Conservation (phyloP, 2,113 vertebrate genomes). For the Grus americana region DNA sequence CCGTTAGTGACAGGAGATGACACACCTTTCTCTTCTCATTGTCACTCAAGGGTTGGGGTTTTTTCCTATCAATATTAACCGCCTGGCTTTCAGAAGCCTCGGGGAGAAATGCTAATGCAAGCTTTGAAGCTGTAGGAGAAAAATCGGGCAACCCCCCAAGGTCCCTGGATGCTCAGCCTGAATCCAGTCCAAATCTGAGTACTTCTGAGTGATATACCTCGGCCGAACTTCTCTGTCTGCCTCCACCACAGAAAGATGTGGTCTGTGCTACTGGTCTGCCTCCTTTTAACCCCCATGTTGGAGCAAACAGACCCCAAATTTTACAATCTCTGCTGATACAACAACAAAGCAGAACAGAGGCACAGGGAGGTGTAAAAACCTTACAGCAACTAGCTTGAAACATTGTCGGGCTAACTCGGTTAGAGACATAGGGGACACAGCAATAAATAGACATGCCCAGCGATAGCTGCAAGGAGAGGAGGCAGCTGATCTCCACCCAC, state of each 20-base stretch:
- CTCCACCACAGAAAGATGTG: not conserved
- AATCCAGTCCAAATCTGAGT: not conserved
- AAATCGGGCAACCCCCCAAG: not conserved
- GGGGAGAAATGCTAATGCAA: slow-evolving; percentile 37
- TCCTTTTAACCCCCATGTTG: not conserved
- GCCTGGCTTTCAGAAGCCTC: not conserved
- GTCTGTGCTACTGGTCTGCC: not conserved
- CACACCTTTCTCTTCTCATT: slow-evolving; percentile 21
- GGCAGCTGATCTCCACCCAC: not conserved
- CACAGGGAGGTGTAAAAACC: not conserved
- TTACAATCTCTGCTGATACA: not conserved
- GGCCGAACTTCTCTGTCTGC: not conserved
- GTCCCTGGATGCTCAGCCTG: not conserved
- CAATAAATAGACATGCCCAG: not conserved
- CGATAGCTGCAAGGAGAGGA: not conserved
- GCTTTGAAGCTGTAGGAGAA: slow-evolving; percentile 46
- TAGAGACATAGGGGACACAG: not conserved
- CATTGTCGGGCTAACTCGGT: not conserved
- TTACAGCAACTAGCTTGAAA: not conserved
- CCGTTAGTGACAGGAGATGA: not conserved
- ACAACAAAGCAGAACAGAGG: not conserved
- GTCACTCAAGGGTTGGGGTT: not conserved
- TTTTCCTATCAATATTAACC: not conserved
- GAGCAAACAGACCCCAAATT: not conserved
- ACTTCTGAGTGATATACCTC: not conserved